A percentile compares a stretch with the other conserved stretches of the same genome.
Conservation (phyloP, 1,140 invertebrate genomes). For the Pseudomyrmex gracilis region DNA sequence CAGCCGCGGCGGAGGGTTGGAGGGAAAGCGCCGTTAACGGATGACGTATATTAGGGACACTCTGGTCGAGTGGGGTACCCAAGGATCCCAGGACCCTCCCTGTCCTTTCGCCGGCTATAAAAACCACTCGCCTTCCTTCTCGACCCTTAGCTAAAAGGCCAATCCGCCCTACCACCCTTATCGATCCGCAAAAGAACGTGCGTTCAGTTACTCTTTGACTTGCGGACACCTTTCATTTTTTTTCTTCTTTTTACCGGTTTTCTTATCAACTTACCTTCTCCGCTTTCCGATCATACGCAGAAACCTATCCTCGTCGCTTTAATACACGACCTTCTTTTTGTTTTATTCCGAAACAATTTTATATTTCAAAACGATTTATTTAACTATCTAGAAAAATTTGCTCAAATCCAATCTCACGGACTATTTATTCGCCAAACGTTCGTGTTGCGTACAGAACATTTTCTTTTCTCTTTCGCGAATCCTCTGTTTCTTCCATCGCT, state of each 20-base stretch:
- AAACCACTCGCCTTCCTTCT: constrained; percentile 85
- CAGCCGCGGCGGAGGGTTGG: constrained; percentile 26
- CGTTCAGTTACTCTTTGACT: constrained; percentile 69
- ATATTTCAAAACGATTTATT: neutral
- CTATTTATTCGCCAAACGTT: neutral
- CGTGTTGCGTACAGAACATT: neutral
- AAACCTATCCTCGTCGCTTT: neutral
- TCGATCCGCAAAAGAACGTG: constrained; percentile 72
- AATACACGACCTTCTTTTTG: neutral
- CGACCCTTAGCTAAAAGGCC: constrained; percentile 85
- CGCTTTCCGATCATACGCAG: constrained; percentile 18
- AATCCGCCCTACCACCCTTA: constrained; percentile 79
- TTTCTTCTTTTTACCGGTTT: constrained; percentile 14
- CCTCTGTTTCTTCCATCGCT: constrained; percentile 50
- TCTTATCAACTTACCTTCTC: constrained; percentile 14
- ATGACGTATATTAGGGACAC: constrained; percentile 86
- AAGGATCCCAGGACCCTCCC: constrained; percentile 81
- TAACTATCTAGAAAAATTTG: too few relatives aligned
- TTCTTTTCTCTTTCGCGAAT: neutral
- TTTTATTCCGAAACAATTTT: neutral
- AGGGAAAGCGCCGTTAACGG: constrained; percentile 82
- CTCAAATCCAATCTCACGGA: neutral
- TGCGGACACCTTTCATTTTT: constrained; percentile 41
- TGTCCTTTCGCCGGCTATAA: constrained; percentile 84
- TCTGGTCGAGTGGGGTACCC: constrained; percentile 84